phyloP scores from a whole-genome alignment of 2,797 vertebrate species.

The Thalassophryne amazonica region DNA sequence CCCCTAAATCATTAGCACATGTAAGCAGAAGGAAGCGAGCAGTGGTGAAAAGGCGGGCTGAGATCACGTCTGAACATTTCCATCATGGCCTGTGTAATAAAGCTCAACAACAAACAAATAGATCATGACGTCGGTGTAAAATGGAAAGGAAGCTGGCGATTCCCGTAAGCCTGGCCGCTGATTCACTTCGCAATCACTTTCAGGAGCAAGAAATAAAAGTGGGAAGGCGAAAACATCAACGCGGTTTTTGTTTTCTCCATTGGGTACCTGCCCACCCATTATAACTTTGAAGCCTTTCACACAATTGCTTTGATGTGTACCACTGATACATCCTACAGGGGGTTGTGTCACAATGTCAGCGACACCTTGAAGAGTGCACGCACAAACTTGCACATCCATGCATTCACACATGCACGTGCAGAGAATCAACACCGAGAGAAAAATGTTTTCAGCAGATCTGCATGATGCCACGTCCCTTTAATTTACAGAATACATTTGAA shows the following conservation, averaged over 20 bases:
- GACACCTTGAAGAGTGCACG: conserved; percentile 32
- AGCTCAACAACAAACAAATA: conserved; percentile 58
- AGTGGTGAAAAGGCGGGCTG: conserved; percentile 29
- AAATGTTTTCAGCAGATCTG: conserved; percentile 49
- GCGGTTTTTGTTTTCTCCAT: conserved; percentile 55
- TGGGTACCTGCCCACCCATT: conserved; percentile 60
- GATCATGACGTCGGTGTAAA: conserved; percentile 49
- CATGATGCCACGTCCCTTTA: conserved; percentile 51
- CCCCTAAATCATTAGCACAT: conserved; percentile 79
- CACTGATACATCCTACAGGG: conserved; percentile 56
- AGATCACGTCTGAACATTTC: conserved; percentile 45
- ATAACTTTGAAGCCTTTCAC: conserved; percentile 64
- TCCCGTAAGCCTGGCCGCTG: conserved; percentile 47
- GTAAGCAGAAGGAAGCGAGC: conserved; percentile 40
- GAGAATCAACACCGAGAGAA: neutral
- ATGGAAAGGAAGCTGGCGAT: conserved; percentile 41
- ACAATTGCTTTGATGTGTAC: conserved; percentile 63
- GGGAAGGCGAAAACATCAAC: conserved; percentile 49
- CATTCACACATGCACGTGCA: conserved; percentile 6
- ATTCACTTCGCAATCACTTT: conserved; percentile 54
- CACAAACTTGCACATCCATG: conserved; percentile 6
- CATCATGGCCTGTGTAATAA: conserved; percentile 42
- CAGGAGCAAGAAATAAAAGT: conserved; percentile 60
- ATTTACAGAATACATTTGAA: conserved; percentile 53
- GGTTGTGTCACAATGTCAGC: conserved; percentile 62